phyloP scores from a whole-genome alignment of 2,113 vertebrate genomes.

The Myodes glareolus region DNA sequence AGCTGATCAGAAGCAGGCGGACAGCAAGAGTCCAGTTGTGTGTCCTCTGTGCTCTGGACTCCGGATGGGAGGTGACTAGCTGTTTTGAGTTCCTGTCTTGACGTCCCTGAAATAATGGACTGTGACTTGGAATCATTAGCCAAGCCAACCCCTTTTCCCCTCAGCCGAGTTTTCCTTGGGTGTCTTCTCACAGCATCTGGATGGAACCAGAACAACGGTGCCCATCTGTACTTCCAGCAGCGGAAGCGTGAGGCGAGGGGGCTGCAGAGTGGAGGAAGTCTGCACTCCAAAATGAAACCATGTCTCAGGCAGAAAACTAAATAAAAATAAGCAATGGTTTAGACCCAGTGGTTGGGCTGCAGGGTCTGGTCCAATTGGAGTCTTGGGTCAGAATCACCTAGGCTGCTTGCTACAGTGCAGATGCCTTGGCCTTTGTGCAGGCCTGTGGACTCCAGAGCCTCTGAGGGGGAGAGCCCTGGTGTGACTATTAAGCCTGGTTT shows the following conservation, averaged over 20 bases:
- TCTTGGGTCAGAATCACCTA: neutral
- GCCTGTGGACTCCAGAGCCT: neutral
- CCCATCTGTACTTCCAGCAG: neutral
- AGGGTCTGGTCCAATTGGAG: neutral
- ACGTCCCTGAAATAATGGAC: neutral
- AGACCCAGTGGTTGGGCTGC: neutral
- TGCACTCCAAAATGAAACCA: neutral
- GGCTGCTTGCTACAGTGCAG: neutral
- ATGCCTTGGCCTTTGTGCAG: neutral
- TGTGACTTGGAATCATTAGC: neutral
- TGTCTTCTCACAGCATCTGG: neutral
- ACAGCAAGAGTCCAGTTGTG: neutral
- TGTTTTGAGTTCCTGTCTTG: neutral
- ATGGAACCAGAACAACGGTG: neutral
- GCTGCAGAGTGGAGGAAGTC: too few relatives aligned
- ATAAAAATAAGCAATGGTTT: neutral
- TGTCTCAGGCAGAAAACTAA: neutral
- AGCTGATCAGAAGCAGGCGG: neutral
- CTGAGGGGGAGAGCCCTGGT: neutral
- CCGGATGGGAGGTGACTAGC: too few relatives aligned
- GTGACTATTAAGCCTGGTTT: neutral
- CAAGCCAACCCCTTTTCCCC: neutral
- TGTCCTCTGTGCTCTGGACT: neutral
- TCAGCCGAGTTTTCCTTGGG: neutral
- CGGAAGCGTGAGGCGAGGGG: neutral